A percentile compares a stretch with the other conserved stretches of the same genome.
phyloP scores from a whole-genome alignment of 2,888 invertebrate genomes.

The Pristionchus japonicus region DNA sequence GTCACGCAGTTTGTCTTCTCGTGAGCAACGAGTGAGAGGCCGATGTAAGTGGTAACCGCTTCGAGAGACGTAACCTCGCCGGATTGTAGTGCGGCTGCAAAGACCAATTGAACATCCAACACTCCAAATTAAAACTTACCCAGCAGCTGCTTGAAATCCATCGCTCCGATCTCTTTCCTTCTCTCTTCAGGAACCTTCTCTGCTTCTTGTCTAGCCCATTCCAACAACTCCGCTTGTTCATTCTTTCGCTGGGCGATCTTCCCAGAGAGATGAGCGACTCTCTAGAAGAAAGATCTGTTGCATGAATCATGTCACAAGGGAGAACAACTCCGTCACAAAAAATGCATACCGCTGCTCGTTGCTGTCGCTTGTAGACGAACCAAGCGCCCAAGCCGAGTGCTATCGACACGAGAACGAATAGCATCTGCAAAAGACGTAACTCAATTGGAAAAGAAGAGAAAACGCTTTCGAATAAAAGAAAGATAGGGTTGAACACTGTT shows the following conservation, averaged over 20 bases:
- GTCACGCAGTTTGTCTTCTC: conserved; percentile 66
- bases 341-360: neutral
- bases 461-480: neutral
- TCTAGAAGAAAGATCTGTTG: conserved; percentile 43
- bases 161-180: conserved; percentile 52
- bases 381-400: neutral
- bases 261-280: conserved; percentile 52
- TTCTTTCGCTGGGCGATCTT: conserved; percentile 53
- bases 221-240: conserved; percentile 57
- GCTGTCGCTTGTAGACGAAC: neutral
- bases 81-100: conserved; percentile 54
- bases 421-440: neutral
- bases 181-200: conserved; percentile 50
- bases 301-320: neutral
- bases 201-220: conserved; percentile 51
- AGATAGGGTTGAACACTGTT: neutral
- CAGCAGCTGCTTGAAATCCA: conserved; percentile 52
- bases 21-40: conserved; percentile 61
- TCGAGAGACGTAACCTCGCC: conserved; percentile 58
- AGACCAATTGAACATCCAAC: neutral
- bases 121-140: too few relatives aligned
- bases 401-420: neutral
- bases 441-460: neutral
- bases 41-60: conserved; percentile 60
- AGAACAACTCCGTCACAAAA: too few relatives aligned